Conservation (phyloP, 1,140 invertebrate species). For the Parapsyche elsis region DNA sequence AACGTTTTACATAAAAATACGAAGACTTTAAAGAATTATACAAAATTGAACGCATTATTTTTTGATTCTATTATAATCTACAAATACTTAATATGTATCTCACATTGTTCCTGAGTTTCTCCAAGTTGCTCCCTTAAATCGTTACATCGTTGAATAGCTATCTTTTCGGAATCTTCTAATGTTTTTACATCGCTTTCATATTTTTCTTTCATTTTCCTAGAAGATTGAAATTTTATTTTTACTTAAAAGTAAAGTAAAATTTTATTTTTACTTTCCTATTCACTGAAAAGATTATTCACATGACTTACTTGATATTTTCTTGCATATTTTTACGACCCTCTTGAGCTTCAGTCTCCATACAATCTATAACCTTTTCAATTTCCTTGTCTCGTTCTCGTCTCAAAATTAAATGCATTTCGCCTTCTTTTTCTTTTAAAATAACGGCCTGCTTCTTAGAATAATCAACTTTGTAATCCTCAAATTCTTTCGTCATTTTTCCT, state of each 20-base stretch:
- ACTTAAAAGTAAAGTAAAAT: not conserved
- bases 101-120: conserved; percentile 69
- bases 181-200: conserved; percentile 77
- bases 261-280: conserved; percentile 13
- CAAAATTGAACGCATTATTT: not conserved
- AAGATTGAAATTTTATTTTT: conserved; percentile 29
- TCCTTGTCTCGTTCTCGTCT: conserved; percentile 64
- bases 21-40: not conserved
- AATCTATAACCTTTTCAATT: conserved; percentile 67
- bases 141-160: conserved; percentile 68
- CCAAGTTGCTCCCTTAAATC: conserved; percentile 70
- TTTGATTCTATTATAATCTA: not conserved
- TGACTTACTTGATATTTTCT: conserved; percentile 62
- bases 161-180: conserved; percentile 71
- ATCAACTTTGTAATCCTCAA: conserved; percentile 62
- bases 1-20: no score
- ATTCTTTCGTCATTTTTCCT: conserved; percentile 59
- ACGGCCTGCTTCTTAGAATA: conserved; percentile 62
- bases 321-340: conserved; percentile 63
- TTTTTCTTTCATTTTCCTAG: conserved; percentile 78
- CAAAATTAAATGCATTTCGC: conserved; percentile 63
- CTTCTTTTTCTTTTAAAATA: conserved; percentile 61
- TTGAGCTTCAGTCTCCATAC: conserved; percentile 65
- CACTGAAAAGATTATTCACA: not conserved
- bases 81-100: conserved; percentile 53